A percentile compares a stretch with the other conserved stretches of the same genome.
Conservation (phyloP, 2,797 vertebrate species). For the Hybognathus amarus region DNA sequence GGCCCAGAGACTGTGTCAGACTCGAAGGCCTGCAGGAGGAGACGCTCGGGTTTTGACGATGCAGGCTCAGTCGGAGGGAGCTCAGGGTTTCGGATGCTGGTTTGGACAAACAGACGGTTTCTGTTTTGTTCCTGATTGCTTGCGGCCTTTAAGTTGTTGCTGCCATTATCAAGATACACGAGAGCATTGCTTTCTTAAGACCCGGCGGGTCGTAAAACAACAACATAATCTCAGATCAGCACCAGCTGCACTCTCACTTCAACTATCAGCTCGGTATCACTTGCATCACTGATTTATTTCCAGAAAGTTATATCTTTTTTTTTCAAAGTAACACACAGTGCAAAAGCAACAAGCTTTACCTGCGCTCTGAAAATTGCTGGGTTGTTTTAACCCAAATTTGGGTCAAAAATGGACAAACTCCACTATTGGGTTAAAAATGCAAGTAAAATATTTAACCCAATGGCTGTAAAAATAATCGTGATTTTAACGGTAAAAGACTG, state of each 20-base stretch:
- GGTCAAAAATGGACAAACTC: too few relatives aligned
- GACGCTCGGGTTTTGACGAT: not conserved
- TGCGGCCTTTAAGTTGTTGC: not conserved
- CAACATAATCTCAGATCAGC: constrained; percentile 5
- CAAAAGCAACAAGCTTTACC: too few relatives aligned
- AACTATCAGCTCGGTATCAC: not conserved
- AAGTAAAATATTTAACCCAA: too few relatives aligned
- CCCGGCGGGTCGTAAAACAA: not conserved
- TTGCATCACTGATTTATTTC: constrained; percentile 13
- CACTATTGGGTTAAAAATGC: too few relatives aligned
- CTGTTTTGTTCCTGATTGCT: not conserved
- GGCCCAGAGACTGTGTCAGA: not conserved
- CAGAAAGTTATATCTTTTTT: too few relatives aligned
- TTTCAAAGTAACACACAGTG: too few relatives aligned
- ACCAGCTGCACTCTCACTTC: constrained; percentile 4
- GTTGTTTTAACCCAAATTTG: too few relatives aligned
- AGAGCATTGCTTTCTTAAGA: not conserved
- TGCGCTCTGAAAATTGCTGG: too few relatives aligned
- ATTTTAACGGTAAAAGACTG: too few relatives aligned
- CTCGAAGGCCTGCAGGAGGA: not conserved
- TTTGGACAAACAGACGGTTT: not conserved
- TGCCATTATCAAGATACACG: constrained; percentile 20
- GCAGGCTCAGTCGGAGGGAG: not conserved
- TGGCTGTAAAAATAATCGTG: too few relatives aligned
- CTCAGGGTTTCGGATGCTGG: constrained; percentile 11